Percentiles rank a stretch among this genome's conserved stretches.
Evolutionary conservation across 2,888 invertebrate species (phyloP).

Genomic region (Tetheella fluctuosa): DNA sequence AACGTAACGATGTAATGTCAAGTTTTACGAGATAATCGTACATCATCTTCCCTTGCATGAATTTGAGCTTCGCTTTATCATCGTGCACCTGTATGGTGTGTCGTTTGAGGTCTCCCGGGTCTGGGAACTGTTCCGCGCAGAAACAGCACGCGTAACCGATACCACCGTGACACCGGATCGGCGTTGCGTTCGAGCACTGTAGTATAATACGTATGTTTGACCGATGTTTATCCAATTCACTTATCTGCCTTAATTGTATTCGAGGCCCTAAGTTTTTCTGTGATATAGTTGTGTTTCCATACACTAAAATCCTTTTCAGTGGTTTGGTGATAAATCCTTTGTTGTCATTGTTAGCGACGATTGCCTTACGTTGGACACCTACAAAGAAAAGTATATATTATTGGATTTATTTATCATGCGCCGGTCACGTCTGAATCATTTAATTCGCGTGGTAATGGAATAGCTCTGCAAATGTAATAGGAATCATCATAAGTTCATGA

Average conservation of each 20-base stretch:
- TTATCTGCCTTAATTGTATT: not conserved
- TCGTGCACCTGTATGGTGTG: constrained; percentile 52
- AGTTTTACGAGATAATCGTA: constrained; percentile 50
- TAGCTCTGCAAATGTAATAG: not conserved
- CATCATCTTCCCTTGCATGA: constrained; percentile 40
- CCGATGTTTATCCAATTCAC: constrained; percentile 44
- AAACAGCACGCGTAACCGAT: constrained; percentile 57
- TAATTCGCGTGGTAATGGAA: not conserved
- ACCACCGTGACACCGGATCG: constrained; percentile 50
- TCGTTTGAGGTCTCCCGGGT: constrained; percentile 52
- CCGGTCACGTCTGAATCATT: constrained; percentile 5
- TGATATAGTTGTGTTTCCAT: not conserved
- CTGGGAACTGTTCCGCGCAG: constrained; percentile 44
- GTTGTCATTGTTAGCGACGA: not conserved
- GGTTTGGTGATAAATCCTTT: constrained; percentile 6
- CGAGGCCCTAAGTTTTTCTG: not conserved
- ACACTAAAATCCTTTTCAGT: not conserved
- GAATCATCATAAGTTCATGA: not conserved
- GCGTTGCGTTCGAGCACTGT: constrained; percentile 60
- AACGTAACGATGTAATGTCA: constrained; percentile 55
- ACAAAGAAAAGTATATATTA: constrained; percentile 36
- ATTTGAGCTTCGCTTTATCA: constrained; percentile 36
- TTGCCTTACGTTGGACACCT: constrained; percentile 25
- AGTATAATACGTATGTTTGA: constrained; percentile 53
- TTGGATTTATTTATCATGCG: constrained; percentile 15